phyloP scores from a whole-genome alignment of 92 coral and sea anemone species.

The Parazoanthus darwini region DNA sequence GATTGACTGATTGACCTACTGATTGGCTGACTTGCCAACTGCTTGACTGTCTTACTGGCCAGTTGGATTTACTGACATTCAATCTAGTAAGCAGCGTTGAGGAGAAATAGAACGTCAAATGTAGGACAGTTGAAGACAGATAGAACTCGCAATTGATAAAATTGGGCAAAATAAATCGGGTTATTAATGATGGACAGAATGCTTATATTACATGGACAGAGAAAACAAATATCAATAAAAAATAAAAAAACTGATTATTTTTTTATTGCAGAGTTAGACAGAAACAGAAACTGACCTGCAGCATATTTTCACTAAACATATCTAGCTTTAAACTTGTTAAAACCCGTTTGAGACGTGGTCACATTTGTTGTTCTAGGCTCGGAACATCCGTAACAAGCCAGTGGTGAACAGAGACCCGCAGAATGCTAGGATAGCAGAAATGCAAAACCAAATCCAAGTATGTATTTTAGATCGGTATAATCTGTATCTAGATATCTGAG shows the following conservation, averaged over 20 bases:
- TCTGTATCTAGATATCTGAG: too few relatives aligned
- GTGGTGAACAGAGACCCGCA: conserved; percentile 98
- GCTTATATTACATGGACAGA: too few relatives aligned
- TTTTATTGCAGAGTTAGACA: neutral
- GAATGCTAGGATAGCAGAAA: conserved; percentile 84
- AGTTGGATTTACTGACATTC: too few relatives aligned
- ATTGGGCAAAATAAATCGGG: neutral
- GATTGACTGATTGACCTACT: neutral
- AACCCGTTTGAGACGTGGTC: neutral
- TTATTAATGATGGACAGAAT: neutral
- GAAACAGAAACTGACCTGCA: neutral
- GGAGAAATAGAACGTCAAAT: too few relatives aligned
- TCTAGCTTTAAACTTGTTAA: neutral
- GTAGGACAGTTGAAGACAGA: too few relatives aligned
- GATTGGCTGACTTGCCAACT: neutral
- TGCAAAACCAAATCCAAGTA: conserved; percentile 95
- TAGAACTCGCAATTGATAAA: too few relatives aligned
- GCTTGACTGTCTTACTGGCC: too few relatives aligned
- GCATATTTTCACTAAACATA: too few relatives aligned
- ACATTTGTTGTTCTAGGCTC: conserved; percentile 60
- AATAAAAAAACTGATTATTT: too few relatives aligned
- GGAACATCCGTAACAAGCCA: conserved; percentile 93
- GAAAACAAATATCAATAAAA: too few relatives aligned
- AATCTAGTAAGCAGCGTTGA: too few relatives aligned
- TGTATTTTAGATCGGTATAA: neutral